Base-by-base conservation (phyloP, 2,113 vertebrate genomes). In the Promerops cafer region DNA sequence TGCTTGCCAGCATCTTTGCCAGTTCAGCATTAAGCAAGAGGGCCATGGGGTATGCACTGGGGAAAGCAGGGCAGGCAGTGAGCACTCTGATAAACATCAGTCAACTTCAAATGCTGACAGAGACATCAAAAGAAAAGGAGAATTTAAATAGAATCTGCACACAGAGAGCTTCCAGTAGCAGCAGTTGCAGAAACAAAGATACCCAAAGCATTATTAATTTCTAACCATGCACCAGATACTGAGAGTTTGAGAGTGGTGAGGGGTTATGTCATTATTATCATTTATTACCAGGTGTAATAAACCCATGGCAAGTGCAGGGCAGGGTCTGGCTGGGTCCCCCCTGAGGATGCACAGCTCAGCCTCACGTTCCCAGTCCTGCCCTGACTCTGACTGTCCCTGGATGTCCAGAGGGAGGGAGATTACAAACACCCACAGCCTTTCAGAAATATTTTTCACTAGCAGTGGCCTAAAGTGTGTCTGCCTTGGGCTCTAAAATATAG, bases 81-180 rank as follows among this genome's bases (percentile, higher is more conserved):
- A 95, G 83, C 83, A 50, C 70, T 8, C 10, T 17, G 93, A 96
- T 97, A 91, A 96, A 74, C 78, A 97, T 95, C 96, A 93, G 78
- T 24, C 81, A 71, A 5, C 80, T 79, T 83, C 93, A 96, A 84
- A 87, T 93, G 93, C 71, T 35, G 71, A 83, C 88, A 89, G 83
- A 42, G 33, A 95, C 88, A 96, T 96, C 94, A 96, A 93, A 97
- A 96, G 94, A 83, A 93, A 96, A 53, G 39, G 2, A 64, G 74
- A 68, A 88, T 94, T 96, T 83, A 71, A 94, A 94, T 91, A 72
- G 82, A 81, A 77, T 53, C 90, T 91, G 89, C 85, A 82, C 72
- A 64, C 16, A 24, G 87, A 89, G 69, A 87, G 42, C 23, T 72
- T 37, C 81, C 85, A 82, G 64, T n/a, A 54, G 84, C 40, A 86